These are phyloP conservation scores for Ferdinandea cuprea DNA, from an alignment of 2,888 invertebrate genomes.

Conservation along the genomic window DNA sequence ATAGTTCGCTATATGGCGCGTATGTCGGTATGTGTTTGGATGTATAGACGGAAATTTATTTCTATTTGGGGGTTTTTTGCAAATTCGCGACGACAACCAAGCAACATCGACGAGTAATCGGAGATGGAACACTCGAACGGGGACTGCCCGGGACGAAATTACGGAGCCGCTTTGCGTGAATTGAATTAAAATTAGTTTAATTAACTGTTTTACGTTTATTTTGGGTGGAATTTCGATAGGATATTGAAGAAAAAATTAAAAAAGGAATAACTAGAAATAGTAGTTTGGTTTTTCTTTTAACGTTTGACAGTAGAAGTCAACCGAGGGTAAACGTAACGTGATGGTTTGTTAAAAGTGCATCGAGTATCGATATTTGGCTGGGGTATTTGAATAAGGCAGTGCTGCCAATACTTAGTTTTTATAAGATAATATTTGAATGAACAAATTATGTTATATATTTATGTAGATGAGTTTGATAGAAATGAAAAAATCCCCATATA, in stretches of 20 bases:
- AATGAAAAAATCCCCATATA: no score
- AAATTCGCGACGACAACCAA: conserved; percentile 15
- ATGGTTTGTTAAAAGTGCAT: conserved; percentile 18
- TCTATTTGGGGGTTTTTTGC: conserved; percentile 20
- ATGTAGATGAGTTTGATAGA: no score
- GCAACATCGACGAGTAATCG: background rate
- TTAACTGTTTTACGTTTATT: background rate
- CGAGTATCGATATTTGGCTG: conserved; percentile 32
- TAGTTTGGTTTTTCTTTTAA: conserved; percentile 43
- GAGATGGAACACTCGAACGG: conserved; percentile 1
- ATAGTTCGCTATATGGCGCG: conserved; percentile 5
- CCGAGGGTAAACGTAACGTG: conserved; percentile 68
- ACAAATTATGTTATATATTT: no score
- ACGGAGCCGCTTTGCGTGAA: background rate
- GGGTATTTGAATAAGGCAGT: background rate
- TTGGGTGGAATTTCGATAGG: background rate
- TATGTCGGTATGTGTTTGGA: background rate
- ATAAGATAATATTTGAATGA: background rate
- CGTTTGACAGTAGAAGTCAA: conserved; percentile 69
- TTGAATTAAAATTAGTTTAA: background rate
- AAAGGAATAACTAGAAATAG: conserved; percentile 51
- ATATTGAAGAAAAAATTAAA: conserved; percentile 37
- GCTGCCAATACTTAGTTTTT: conserved; percentile 44
- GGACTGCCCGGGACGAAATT: background rate
- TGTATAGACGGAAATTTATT: conserved; percentile 9